Base-by-base conservation (phyloP, 2,888 invertebrate genomes). In the Andrena bicolor region DNA sequence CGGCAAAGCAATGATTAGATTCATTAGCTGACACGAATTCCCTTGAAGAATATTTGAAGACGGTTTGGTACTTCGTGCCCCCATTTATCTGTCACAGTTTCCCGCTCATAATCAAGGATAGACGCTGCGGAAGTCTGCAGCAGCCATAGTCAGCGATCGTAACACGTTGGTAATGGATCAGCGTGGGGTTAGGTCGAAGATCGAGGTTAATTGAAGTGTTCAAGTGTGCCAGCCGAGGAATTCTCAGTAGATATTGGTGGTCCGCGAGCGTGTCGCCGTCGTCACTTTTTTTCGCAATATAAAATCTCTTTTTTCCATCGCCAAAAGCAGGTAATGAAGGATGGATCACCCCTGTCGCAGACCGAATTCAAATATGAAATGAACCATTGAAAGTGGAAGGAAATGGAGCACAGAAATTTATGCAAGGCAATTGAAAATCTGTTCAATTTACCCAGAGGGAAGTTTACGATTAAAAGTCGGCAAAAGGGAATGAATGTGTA, bases 121-220 rank as follows among this genome's bases (percentile, higher is more conserved):
- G 63, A 51, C 64, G 77, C 41, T 51, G 61, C 61, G 61, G 74
- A 82, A 76, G 64, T 71, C 71, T 81, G 68, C 41, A 32, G 58
- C 51, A 28, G 58, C 51, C 69, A 56, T 72, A 73, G 69, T 61
- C 60, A 73, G 69, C 53, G 82, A 77, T 78, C 30, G 83, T 77
- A 78, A 70, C 78, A 69, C 64, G 78, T 77, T 77, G 56, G 82
- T 73, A 82, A 78, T 53, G 82, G 82, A 70, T 83, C 83, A 82
- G 74, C 56, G 23, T 51, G 76, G 72, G 76, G 81, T 81, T 79
- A 69, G 77, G 77, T 85, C 75, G 76, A 76, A 77, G 87, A 85
- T 78, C 78, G 84, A 66, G 86, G 84, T 87, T 86, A 86, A 87
- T 87, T 86, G 86, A 87, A 82, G 75, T 73, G 82, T 83, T 85